These are phyloP conservation scores for Bombus consobrinus DNA, from an alignment of 1,140 invertebrate genomes.

Conservation along the genomic window DNA sequence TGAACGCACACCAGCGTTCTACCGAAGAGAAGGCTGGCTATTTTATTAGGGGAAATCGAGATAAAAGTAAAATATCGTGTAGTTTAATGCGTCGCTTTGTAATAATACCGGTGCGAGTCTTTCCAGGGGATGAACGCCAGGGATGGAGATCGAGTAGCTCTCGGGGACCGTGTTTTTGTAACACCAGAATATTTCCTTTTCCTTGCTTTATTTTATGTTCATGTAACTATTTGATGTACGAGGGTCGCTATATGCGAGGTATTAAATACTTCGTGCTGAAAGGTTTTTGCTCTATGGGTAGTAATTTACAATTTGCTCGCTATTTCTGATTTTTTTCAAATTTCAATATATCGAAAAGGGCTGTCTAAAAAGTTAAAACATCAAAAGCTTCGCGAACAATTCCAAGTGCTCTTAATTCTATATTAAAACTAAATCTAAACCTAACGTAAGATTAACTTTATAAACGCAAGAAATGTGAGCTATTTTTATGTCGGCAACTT, in stretches of 20 bases:
- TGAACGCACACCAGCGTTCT: background rate
- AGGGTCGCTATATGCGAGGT: background rate
- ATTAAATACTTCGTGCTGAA: background rate
- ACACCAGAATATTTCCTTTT: constrained; percentile 17
- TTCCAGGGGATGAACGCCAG: constrained; percentile 2
- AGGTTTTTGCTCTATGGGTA: background rate
- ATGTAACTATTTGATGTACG: background rate
- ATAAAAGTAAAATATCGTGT: constrained; percentile 31
- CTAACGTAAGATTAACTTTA: too few relatives aligned
- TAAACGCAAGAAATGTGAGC: too few relatives aligned
- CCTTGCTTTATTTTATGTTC: background rate
- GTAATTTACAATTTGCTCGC: too few relatives aligned
- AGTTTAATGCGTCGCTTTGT: constrained; percentile 13
- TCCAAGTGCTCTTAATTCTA: too few relatives aligned
- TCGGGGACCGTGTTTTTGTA: background rate
- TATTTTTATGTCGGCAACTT: too few relatives aligned
- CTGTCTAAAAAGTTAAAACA: too few relatives aligned
- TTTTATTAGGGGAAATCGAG: constrained; percentile 30
- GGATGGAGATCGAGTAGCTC: constrained; percentile 48
- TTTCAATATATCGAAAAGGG: too few relatives aligned
- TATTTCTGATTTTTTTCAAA: too few relatives aligned
- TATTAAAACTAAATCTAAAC: too few relatives aligned
- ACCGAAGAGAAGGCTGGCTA: background rate
- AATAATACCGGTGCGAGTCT: constrained; percentile 32
- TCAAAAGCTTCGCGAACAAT: too few relatives aligned